A percentile compares a stretch with the other conserved stretches of the same genome.
phyloP scores from a whole-genome alignment of 2,888 invertebrate genomes.

The Archips xylosteana region DNA sequence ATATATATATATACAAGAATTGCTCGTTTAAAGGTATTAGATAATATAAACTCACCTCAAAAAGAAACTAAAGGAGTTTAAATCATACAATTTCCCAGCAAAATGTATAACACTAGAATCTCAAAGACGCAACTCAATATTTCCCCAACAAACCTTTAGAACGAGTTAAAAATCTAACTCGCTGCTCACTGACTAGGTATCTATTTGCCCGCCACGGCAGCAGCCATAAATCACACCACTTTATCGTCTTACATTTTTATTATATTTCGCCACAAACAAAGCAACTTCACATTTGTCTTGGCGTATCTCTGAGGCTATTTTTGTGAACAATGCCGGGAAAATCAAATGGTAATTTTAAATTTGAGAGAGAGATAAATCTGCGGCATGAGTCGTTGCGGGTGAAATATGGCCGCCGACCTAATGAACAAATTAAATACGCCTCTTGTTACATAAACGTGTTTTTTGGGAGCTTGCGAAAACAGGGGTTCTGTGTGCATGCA shows the following conservation, averaged over 20 bases:
- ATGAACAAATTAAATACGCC: conserved; percentile 37
- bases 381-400: conserved; percentile 32
- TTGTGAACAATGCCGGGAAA: conserved; percentile 65
- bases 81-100: too few relatives aligned
- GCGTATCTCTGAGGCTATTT: conserved; percentile 67
- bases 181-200: conserved; percentile 22
- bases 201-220: conserved; percentile 40
- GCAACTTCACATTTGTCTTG: conserved; percentile 72
- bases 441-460: background rate
- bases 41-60: too few relatives aligned
- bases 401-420: conserved; percentile 30
- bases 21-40: too few relatives aligned
- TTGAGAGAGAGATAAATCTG: conserved; percentile 50
- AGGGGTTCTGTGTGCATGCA: background rate
- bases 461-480: background rate
- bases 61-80: too few relatives aligned
- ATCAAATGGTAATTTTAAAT: conserved; percentile 77
- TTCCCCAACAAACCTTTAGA: background rate
- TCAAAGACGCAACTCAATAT: background rate
- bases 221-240: conserved; percentile 66
- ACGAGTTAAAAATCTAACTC: background rate
- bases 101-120: too few relatives aligned
- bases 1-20: too few relatives aligned
- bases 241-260: conserved; percentile 74
- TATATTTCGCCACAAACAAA: conserved; percentile 73